These are phyloP conservation scores for Ganaspis sp. DNA, from an alignment of 1,140 invertebrate genomes.

Conservation along the genomic window DNA sequence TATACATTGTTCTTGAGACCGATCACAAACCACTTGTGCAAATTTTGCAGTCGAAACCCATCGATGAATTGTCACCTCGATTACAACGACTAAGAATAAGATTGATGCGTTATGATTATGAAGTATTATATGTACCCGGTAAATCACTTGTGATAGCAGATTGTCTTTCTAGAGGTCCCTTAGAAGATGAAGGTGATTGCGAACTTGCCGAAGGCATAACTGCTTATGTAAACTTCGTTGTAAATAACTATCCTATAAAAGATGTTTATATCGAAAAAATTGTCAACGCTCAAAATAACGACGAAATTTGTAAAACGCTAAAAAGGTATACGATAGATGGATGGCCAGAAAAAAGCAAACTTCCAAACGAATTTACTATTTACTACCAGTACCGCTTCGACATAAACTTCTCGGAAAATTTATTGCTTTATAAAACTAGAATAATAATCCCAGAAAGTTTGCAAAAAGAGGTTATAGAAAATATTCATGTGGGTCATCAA, in stretches of 20 bases:
- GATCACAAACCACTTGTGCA: slow-evolving; percentile 74
- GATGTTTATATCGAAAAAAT: background rate
- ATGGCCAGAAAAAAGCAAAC: background rate
- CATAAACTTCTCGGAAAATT: background rate
- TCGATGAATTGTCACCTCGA: slow-evolving; percentile 60
- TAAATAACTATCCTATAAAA: background rate
- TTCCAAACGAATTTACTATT: background rate
- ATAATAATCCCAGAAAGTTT: background rate
- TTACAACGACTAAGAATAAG: slow-evolving; percentile 65
- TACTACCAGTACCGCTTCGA: background rate
- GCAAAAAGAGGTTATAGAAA: background rate
- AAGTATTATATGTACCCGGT: slow-evolving; percentile 58
- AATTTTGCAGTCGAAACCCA: slow-evolving; percentile 53
- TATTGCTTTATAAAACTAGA: background rate
- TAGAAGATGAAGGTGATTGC: background rate
- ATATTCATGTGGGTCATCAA: background rate
- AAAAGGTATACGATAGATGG: background rate
- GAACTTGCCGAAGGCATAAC: background rate
- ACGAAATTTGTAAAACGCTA: background rate
- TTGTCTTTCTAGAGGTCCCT: slow-evolving; percentile 53
- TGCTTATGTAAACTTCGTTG: background rate
- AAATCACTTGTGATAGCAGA: slow-evolving; percentile 61
- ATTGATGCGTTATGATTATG: slow-evolving; percentile 61
- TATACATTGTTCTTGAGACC: slow-evolving; percentile 70
- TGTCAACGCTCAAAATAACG: background rate